Percentiles rank a stretch among this genome's conserved stretches.
Evolutionary conservation across 1,140 invertebrate species (phyloP).

Genomic region (Yoshiicerus persimilis): DNA sequence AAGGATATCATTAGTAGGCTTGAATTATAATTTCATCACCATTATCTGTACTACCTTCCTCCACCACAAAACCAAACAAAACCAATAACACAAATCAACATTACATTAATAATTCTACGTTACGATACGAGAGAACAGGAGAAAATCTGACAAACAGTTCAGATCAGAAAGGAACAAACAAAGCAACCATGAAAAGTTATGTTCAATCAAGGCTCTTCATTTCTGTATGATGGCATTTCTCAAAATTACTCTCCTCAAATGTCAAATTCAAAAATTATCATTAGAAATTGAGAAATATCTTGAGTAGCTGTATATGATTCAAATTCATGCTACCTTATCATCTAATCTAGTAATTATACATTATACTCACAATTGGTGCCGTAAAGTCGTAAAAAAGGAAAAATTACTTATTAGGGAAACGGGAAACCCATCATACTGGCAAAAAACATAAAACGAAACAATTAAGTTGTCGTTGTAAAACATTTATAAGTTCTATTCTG

Average conservation of each 20-base stretch:
- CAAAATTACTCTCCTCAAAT: neutral
- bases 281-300: neutral
- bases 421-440: neutral
- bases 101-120: slow-evolving; percentile 16
- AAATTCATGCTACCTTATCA: neutral
- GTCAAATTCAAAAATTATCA: neutral
- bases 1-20: slow-evolving; percentile 50
- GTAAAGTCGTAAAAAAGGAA: neutral
- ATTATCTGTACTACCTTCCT: slow-evolving; percentile 20
- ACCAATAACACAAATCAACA: slow-evolving; percentile 21
- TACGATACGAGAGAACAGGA: neutral
- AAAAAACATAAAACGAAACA: neutral
- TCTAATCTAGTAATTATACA: neutral
- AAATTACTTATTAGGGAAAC: neutral
- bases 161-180: neutral
- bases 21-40: slow-evolving; percentile 46
- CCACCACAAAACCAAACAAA: neutral
- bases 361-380: neutral
- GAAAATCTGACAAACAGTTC: slow-evolving; percentile 17
- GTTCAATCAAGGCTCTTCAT: slow-evolving; percentile 23
- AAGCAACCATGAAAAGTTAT: slow-evolving; percentile 7
- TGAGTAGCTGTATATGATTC: neutral
- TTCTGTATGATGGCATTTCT: slow-evolving; percentile 20
- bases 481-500: neutral
- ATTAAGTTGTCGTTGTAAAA: neutral